Base-by-base conservation (phyloP, 2,797 vertebrate species). In the Sphaeramia orbicularis region DNA sequence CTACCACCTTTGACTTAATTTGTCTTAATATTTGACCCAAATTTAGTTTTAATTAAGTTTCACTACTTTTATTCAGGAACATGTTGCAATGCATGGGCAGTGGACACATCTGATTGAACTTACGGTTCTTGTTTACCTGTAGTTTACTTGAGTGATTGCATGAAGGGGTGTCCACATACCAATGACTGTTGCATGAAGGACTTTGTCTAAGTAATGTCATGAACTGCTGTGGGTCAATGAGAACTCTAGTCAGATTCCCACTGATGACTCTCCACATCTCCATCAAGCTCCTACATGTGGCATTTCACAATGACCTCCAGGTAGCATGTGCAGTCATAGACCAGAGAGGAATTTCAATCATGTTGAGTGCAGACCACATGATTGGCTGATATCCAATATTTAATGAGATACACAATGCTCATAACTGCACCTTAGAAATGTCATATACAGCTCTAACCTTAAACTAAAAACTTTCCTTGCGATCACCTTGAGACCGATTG, bases 401-500 rank as follows among this genome's bases (percentile, higher is more conserved):
- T 65, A 63, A 78, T 55, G 49, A 62, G 65, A 41, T 18, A 37
- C 15, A 32, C n/a, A 55, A 36, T 19, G n/a, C 16, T 48, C 13
- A 37, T 37, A 41, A 3, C 10, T 9, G 51, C 49, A 21, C 24
- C 5, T 51, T 8, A 45, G n/a, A 60, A 50, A 40, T 50, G 38
- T 59, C 36, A 45, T 49, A 45, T 67, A 38, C 12, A 16, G 24
- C 15, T 44, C n/a, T 13, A 18, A 71, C 42, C 48, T 51, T 48
- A 61, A 49, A 40, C 9, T 49, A 45, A 44, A 73, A 78, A 43
- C 48, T 65, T 84, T 76, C 36, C 45, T 70, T 41, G 16, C 55
- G 5, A 58, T 86, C 78, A 86, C 74, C 78, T 78, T 72, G 61
- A 79, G 68, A 76, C 64, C 66, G 72, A 57, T 64, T 50, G 70